Percentiles rank a stretch among this genome's conserved stretches.
These are phyloP conservation scores for Blastomussa wellsi DNA, from an alignment of 92 coral and sea anemone genomes.

Conservation along the genomic window DNA sequence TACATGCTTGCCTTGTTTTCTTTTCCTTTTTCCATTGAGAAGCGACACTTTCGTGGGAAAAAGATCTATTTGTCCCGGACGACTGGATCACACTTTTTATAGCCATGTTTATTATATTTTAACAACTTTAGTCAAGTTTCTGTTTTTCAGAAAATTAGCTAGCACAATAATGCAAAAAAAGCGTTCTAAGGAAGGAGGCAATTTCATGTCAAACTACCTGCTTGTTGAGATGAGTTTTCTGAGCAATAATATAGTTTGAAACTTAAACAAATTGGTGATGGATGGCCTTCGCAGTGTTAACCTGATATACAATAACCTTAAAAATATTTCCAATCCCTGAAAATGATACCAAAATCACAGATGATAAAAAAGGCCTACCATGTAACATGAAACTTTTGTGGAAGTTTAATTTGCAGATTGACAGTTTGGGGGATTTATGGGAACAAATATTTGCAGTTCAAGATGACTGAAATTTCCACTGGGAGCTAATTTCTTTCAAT, in stretches of 20 bases:
- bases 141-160: constrained; percentile 1
- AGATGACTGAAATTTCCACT: no score
- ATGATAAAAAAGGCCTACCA: neutral
- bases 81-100: no score
- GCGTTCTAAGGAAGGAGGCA: neutral
- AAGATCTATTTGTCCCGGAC: no score
- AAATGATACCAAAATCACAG: neutral
- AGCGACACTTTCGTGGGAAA: no score
- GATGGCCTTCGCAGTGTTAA: neutral
- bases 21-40: no score
- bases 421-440: no score
- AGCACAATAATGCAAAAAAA: neutral
- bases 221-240: neutral
- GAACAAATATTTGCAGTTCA: no score
- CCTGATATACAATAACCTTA: neutral
- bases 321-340: neutral
- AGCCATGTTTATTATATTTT: neutral
- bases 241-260: neutral
- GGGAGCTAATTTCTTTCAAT: no score
- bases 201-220: neutral
- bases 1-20: no score
- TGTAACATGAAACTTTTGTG: no score
- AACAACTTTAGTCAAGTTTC: neutral
- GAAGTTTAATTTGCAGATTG: no score
- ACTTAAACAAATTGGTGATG: neutral